Evolutionary conservation across 2,888 invertebrate species (phyloP).

Genomic region (Ochlodes sylvanus): DNA sequence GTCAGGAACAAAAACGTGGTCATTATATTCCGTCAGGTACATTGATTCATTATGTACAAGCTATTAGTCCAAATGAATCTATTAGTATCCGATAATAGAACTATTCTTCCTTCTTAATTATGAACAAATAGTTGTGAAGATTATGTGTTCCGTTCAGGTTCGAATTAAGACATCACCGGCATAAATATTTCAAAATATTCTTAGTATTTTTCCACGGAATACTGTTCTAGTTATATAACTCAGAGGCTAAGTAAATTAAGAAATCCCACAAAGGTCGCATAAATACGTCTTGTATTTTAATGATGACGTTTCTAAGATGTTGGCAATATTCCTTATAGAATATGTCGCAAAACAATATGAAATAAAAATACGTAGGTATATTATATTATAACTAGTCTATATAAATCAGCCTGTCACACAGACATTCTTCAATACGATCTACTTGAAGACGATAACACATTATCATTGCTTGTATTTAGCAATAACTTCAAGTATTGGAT

Average conservation of each 20-base stretch:
- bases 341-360: not conserved
- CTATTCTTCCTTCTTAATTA: conserved; percentile 31
- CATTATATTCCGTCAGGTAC: conserved; percentile 8
- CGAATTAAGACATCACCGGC: not conserved
- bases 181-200: too few species aligned
- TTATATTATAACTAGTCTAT: not conserved
- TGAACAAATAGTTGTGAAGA: not conserved
- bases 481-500: not conserved
- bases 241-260: too few species aligned
- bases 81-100: conserved; percentile 27
- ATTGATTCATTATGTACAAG: conserved; percentile 16
- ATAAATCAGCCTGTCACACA: not conserved
- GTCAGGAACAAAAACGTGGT: conserved; percentile 20
- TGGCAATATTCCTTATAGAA: not conserved
- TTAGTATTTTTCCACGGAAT: not conserved
- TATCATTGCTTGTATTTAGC: too few species aligned
- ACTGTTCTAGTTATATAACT: not conserved
- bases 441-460: too few species aligned
- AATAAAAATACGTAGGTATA: not conserved
- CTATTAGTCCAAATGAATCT: conserved; percentile 27
- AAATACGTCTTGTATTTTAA: too few species aligned
- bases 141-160: not conserved
- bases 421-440: not conserved
- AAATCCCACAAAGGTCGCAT: too few species aligned
- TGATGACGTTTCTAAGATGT: too few species aligned